Conservation (phyloP, 2,113 vertebrate species). For the Climacteris rufus region DNA sequence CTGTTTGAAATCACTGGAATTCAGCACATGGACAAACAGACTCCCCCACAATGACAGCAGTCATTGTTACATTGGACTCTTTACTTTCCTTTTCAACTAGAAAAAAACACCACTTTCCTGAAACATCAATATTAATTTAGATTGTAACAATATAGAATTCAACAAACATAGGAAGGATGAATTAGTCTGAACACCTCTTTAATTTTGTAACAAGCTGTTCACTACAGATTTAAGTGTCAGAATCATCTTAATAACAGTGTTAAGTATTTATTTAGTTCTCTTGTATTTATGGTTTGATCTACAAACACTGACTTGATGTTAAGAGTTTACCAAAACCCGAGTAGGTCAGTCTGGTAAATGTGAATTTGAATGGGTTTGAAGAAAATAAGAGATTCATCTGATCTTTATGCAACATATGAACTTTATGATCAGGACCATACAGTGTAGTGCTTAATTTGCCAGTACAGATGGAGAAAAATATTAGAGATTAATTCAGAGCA, state of each 20-base stretch:
- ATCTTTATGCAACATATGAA: neutral
- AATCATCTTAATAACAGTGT: neutral
- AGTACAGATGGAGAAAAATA: neutral
- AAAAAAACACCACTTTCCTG: neutral
- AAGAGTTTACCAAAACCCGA: neutral
- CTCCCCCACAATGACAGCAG: neutral
- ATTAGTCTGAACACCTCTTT: neutral
- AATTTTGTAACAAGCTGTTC: neutral
- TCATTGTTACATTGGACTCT: neutral
- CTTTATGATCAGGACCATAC: neutral
- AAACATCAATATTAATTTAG: neutral
- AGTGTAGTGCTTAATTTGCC: neutral
- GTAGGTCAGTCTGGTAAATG: neutral
- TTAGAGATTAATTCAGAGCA: neutral
- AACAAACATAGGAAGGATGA: neutral
- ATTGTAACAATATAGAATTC: neutral
- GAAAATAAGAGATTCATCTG: neutral
- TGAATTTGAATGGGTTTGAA: neutral
- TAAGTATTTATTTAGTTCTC: constrained; percentile 26
- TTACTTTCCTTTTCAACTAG: neutral
- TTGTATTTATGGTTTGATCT: neutral
- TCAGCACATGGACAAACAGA: neutral
- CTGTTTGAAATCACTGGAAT: neutral
- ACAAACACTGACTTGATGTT: neutral
- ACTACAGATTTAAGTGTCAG: neutral